Evolutionary conservation across 1,140 invertebrate genomes (phyloP).

Genomic region (Drosophila nigrodunni): DNA sequence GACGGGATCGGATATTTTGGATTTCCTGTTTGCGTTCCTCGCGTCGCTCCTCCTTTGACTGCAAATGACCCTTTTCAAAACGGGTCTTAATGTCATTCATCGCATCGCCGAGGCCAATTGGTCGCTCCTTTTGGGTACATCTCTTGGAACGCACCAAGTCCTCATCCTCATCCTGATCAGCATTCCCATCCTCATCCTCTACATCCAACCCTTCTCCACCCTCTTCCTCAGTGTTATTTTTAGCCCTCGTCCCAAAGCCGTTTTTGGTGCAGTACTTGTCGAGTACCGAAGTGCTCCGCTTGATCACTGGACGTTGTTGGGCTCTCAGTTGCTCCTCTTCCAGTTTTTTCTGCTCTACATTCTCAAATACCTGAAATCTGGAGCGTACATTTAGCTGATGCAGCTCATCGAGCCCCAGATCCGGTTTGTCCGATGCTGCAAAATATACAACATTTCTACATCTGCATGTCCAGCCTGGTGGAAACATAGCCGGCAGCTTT

Average conservation of each 20-base stretch:
- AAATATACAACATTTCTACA: neutral
- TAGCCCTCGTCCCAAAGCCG: conserved; percentile 61
- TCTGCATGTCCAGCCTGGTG: too few species aligned
- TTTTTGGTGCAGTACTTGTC: conserved; percentile 49
- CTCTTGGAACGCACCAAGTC: conserved; percentile 84
- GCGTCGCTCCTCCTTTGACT: conserved; percentile 88
- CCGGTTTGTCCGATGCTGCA: conserved; percentile 93
- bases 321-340: conserved; percentile 14
- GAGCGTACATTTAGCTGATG: conserved; percentile 93
- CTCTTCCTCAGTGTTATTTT: neutral
- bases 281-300: conserved; percentile 88
- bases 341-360: conserved; percentile 84
- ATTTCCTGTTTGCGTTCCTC: conserved; percentile 95
- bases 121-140: conserved; percentile 87
- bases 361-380: conserved; percentile 93
- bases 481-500: too few species aligned
- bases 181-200: conserved; percentile 56
- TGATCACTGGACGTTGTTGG: conserved; percentile 82
- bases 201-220: conserved; percentile 50
- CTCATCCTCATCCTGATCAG: conserved; percentile 84
- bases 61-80: conserved; percentile 89
- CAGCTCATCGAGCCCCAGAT: conserved; percentile 93
- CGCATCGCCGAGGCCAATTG: conserved; percentile 91
- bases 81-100: conserved; percentile 93
- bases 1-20: conserved; percentile 91